These are phyloP conservation scores for Drosophila dives DNA, from an alignment of 2,888 invertebrate species.

Conservation along the genomic window DNA sequence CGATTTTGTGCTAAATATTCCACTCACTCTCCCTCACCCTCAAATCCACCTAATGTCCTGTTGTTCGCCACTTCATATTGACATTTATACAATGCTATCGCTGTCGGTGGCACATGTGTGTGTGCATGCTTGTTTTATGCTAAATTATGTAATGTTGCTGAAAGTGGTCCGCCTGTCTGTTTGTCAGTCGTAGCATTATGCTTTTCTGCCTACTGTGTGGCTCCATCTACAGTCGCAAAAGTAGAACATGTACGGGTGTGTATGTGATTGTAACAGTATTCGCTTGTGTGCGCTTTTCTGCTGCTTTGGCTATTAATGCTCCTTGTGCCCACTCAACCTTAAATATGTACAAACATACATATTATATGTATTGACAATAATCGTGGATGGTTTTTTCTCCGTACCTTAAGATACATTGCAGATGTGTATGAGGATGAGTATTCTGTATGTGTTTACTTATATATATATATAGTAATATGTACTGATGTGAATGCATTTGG, in stretches of 20 bases:
- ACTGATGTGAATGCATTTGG: slow-evolving; percentile 24
- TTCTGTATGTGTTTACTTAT: background rate
- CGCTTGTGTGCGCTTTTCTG: slow-evolving; percentile 10
- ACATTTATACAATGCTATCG: slow-evolving; percentile 67
- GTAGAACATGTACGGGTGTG: background rate
- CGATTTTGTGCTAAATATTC: slow-evolving; percentile 25
- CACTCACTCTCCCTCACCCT: background rate
- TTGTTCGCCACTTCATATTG: slow-evolving; percentile 53
- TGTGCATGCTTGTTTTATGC: slow-evolving; percentile 28
- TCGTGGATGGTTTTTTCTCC: slow-evolving; percentile 18
- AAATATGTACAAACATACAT: background rate
- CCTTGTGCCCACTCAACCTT: slow-evolving; percentile 2
- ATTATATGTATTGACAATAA: slow-evolving; percentile 15
- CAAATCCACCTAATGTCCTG: background rate
- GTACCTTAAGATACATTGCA: background rate
- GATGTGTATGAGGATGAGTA: background rate
- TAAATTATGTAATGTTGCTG: slow-evolving; percentile 51
- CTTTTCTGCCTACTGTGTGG: slow-evolving; percentile 31
- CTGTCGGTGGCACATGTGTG: slow-evolving; percentile 21
- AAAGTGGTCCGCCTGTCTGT: slow-evolving; percentile 4
- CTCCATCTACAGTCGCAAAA: slow-evolving; percentile 21
- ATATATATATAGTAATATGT: background rate
- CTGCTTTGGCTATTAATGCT: slow-evolving; percentile 29
- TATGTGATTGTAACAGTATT: slow-evolving; percentile 5
- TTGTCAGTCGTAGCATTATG: slow-evolving; percentile 17